Evolutionary conservation across 2,888 invertebrate species (phyloP).

Genomic region (Sclerodermus sp.): DNA sequence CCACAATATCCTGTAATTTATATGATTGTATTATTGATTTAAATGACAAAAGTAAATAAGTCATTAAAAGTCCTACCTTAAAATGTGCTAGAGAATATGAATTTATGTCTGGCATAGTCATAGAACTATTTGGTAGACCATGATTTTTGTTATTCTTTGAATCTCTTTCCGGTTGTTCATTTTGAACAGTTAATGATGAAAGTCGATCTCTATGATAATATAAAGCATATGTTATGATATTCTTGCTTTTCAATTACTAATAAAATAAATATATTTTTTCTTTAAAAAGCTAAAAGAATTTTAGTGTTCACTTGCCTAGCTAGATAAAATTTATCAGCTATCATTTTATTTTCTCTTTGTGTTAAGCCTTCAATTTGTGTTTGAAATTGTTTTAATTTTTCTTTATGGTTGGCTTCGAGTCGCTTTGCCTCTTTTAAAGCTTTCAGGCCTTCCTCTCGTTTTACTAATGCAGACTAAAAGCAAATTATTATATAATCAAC

Average conservation of each 20-base stretch:
- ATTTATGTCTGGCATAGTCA: constrained; percentile 13
- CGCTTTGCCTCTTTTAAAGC: constrained; percentile 44
- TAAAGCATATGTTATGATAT: constrained; percentile 3
- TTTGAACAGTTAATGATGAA: constrained; percentile 26
- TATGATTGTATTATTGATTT: constrained; percentile 1
- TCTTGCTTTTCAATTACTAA: constrained; percentile 1
- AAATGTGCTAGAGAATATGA: constrained; percentile 24
- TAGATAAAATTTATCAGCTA: constrained; percentile 39
- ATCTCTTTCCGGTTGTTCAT: constrained; percentile 43
- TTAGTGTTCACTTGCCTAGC: constrained; percentile 35
- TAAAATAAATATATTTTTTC: constrained; percentile 1
- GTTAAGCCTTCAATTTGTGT: constrained; percentile 39
- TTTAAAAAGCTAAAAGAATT: background rate
- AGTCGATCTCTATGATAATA: constrained; percentile 35
- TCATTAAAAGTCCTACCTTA: constrained; percentile 22
- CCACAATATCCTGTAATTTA: constrained; percentile 39
- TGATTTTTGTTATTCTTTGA: constrained; percentile 5
- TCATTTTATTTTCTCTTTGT: constrained; percentile 45
- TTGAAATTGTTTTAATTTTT: constrained; percentile 38
- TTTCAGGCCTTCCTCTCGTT: constrained; percentile 46
- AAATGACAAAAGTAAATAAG: constrained; percentile 3
- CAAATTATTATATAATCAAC: background rate
- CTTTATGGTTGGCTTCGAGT: constrained; percentile 44
- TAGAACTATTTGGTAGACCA: constrained; percentile 8
- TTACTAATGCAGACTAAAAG: constrained; percentile 40